phyloP scores from a whole-genome alignment of 2,797 vertebrate genomes.

The Enteromius mattozi region DNA sequence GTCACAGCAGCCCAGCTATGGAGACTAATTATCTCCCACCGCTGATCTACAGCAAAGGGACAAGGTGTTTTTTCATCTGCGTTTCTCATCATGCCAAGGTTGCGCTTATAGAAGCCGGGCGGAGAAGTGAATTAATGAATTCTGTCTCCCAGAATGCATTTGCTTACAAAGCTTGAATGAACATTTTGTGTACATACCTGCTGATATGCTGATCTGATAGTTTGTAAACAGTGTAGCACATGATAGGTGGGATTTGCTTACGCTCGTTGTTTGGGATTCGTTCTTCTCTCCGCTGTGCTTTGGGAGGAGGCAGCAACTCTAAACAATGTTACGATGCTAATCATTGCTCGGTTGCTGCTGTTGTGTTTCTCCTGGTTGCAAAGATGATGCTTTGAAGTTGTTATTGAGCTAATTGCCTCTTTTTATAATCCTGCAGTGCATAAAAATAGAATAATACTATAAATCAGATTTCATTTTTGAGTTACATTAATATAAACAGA shows the following conservation, averaged over 20 bases:
- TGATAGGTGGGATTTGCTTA: constrained; percentile 43
- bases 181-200: constrained; percentile 29
- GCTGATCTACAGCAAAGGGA: constrained; percentile 62
- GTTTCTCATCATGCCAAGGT: constrained; percentile 29
- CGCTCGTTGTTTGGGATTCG: constrained; percentile 30
- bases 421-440: constrained; percentile 69
- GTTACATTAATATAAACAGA: neutral
- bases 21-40: constrained; percentile 81
- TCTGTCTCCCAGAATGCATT: constrained; percentile 30
- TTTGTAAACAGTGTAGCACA: constrained; percentile 42
- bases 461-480: constrained; percentile 4
- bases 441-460: constrained; percentile 46
- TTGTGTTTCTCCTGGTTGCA: constrained; percentile 63
- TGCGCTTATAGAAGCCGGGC: neutral
- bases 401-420: constrained; percentile 72
- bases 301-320: constrained; percentile 50
- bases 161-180: constrained; percentile 41
- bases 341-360: constrained; percentile 67
- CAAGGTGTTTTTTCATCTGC: constrained; percentile 9
- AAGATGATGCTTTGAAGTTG: constrained; percentile 70
- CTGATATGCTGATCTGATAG: constrained; percentile 38
- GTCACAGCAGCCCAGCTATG: constrained; percentile 72
- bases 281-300: constrained; percentile 9
- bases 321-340: constrained; percentile 52
- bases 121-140: constrained; percentile 31